Percentiles rank a stretch among this genome's conserved stretches.
phyloP scores from a whole-genome alignment of 1,140 invertebrate species.

The Globodera ellingtonae region DNA sequence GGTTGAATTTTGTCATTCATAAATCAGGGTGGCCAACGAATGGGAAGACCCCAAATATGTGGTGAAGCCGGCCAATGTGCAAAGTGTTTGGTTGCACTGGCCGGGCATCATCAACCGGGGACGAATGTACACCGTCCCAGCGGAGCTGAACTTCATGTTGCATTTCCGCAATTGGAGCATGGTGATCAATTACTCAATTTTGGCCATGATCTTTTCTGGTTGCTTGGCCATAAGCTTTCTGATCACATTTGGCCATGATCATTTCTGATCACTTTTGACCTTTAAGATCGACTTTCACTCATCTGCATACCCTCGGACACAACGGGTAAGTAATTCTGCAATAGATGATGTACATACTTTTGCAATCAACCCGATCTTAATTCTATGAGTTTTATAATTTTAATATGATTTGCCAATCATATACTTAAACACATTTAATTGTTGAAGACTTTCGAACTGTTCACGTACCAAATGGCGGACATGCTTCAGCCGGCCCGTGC shows the following conservation, averaged over 20 bases:
- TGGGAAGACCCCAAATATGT: conserved; percentile 56
- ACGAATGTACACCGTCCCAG: conserved; percentile 40
- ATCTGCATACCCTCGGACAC: background rate
- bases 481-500: conserved; percentile 24
- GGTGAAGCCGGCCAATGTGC: conserved; percentile 39
- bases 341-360: no score
- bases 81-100: conserved; percentile 52
- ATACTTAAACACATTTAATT: no score
- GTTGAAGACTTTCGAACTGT: conserved; percentile 37
- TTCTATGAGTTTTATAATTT: background rate
- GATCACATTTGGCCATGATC: no score
- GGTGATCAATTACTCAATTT: background rate
- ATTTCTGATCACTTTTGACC: background rate
- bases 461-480: conserved; percentile 44
- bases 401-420: no score
- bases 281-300: conserved; percentile 4
- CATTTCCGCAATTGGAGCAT: conserved; percentile 52
- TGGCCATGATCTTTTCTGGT: no score
- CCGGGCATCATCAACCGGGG: conserved; percentile 43
- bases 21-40: background rate
- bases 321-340: background rate
- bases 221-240: no score
- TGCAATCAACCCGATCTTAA: background rate
- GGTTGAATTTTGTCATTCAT: background rate
- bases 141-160: conserved; percentile 44